Percentiles rank a stretch among this genome's conserved stretches.
Evolutionary conservation across 2,113 vertebrate genomes (phyloP).

Genomic region (Oreotrochilus melanogaster): DNA sequence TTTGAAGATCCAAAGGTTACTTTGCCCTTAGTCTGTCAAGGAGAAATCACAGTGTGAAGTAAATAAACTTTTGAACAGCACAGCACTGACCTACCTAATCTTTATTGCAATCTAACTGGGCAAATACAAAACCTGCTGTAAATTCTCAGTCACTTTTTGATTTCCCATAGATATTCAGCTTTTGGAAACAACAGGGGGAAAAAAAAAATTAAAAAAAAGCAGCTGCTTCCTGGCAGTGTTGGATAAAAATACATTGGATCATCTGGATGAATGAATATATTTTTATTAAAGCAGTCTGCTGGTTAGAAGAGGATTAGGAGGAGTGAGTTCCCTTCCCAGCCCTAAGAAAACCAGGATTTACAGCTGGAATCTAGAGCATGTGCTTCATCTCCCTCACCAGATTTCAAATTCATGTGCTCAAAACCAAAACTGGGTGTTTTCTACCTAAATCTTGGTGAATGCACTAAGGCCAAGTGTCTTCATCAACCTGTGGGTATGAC

Average conservation of each 20-base stretch:
- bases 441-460: background rate
- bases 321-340: background rate
- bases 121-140: background rate
- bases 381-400: background rate
- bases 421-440: background rate
- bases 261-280: background rate
- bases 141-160: background rate
- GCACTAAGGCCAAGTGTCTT: background rate
- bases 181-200: background rate
- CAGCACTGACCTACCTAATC: constrained; percentile 19
- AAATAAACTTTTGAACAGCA: constrained; percentile 41
- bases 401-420: background rate
- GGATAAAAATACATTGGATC: background rate
- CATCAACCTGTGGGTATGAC: background rate
- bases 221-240: background rate
- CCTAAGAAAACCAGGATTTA: accelerated
- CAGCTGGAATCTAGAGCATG: background rate
- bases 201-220: background rate
- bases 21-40: constrained; percentile 40
- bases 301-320: background rate
- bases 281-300: background rate
- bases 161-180: background rate
- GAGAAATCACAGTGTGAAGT: constrained; percentile 50
- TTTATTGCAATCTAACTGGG: background rate
- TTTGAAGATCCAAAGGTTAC: constrained; percentile 56